These are phyloP conservation scores for Desoria tigrina DNA, from an alignment of 2,888 invertebrate species.

Conservation along the genomic window DNA sequence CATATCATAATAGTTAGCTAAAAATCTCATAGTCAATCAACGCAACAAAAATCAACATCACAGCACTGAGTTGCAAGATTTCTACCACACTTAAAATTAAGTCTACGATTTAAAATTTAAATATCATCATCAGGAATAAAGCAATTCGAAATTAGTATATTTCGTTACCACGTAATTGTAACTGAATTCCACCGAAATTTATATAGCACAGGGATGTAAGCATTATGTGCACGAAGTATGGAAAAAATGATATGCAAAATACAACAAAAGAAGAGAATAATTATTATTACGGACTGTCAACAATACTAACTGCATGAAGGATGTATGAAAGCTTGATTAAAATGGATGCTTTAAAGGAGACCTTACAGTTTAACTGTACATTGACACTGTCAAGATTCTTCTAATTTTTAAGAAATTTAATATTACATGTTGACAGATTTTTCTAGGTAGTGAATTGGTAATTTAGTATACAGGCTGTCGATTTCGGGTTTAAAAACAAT, in stretches of 20 bases:
- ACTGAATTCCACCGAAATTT: slow-evolving; percentile 15
- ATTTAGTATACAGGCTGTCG: slow-evolving; percentile 19
- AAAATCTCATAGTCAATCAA: slow-evolving; percentile 7
- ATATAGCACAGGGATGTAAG: background rate
- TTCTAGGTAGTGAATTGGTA: background rate
- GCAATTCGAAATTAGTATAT: slow-evolving; percentile 5
- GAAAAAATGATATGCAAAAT: no score
- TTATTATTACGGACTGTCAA: no score
- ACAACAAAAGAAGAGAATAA: no score
- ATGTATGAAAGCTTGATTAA: no score
- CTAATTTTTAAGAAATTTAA: no score
- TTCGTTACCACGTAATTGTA: background rate
- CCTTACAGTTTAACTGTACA: no score
- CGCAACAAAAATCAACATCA: slow-evolving; percentile 22
- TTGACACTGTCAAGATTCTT: no score
- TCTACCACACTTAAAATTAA: slow-evolving; percentile 2
- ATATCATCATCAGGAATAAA: slow-evolving; percentile 1
- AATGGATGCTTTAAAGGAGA: no score
- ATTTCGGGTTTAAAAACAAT: no score
- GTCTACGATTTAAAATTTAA: background rate
- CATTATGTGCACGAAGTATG: no score
- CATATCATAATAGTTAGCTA: background rate
- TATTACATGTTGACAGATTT: no score
- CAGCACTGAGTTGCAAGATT: slow-evolving; percentile 23
- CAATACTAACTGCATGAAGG: no score